phyloP scores from a whole-genome alignment of 2,888 invertebrate genomes.

The Yponomeuta malinellus region DNA sequence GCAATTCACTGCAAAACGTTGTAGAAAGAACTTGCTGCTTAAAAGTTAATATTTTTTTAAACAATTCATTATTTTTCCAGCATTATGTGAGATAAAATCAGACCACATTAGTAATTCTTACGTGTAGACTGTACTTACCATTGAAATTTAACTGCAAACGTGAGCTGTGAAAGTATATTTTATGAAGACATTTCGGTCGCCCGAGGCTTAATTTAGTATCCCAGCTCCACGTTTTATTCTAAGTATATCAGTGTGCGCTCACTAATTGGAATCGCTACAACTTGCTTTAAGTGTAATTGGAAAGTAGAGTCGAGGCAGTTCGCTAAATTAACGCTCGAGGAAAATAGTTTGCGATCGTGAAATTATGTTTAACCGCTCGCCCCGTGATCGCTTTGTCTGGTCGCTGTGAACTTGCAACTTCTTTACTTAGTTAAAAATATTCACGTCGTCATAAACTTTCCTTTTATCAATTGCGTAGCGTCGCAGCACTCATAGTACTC shows the following conservation, averaged over 20 bases:
- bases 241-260: constrained; percentile 30
- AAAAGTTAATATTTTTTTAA: background rate
- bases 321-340: constrained; percentile 10
- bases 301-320: constrained; percentile 23
- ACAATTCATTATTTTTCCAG: background rate
- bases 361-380: background rate
- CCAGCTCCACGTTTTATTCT: constrained; percentile 32
- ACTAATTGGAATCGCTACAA: constrained; percentile 33
- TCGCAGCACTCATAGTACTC: background rate
- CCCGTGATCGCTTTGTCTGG: background rate
- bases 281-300: constrained; percentile 41
- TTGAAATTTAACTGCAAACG: constrained; percentile 13
- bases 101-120: constrained; percentile 5
- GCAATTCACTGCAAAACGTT: background rate
- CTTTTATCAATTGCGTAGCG: constrained; percentile 5
- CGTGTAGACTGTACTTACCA: background rate
- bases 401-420: constrained; percentile 1
- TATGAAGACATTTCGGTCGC: constrained; percentile 27
- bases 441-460: background rate
- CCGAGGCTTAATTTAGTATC: constrained; percentile 28
- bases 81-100: background rate
- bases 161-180: constrained; percentile 25
- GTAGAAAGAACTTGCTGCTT: background rate
- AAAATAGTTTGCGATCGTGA: constrained; percentile 13
- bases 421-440: constrained; percentile 3